These are phyloP conservation scores for Distichodus sexfasciatus DNA, from an alignment of 2,797 vertebrate species.

Conservation along the genomic window DNA sequence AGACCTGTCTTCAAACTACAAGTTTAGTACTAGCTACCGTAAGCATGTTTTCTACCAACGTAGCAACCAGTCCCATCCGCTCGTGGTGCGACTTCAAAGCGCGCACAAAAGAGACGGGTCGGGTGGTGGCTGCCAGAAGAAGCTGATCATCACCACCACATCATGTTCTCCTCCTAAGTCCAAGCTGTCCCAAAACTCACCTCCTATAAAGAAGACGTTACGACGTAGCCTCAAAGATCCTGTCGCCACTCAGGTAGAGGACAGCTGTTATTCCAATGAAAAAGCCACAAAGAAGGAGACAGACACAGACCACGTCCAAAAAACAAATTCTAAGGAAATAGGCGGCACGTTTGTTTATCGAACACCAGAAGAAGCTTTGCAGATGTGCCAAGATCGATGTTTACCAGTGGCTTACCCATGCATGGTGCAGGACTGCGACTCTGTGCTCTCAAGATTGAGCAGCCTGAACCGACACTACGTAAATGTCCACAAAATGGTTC, in stretches of 20 bases:
- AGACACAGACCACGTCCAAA: neutral
- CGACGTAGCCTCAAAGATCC: slow-evolving; percentile 44
- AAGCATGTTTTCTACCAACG: slow-evolving; percentile 87
- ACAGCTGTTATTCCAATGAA: slow-evolving; percentile 30
- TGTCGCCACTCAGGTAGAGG: slow-evolving; percentile 17
- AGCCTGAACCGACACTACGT: slow-evolving; percentile 92
- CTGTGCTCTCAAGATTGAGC: slow-evolving; percentile 83
- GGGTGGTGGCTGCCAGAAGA: slow-evolving; percentile 77
- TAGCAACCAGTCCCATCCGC: slow-evolving; percentile 82
- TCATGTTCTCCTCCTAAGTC: slow-evolving; percentile 50
- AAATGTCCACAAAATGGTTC: slow-evolving; percentile 79
- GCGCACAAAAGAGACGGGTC: slow-evolving; percentile 80
- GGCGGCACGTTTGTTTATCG: slow-evolving; percentile 61
- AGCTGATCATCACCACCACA: slow-evolving; percentile 71
- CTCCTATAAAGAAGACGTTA: slow-evolving; percentile 46
- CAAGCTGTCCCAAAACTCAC: slow-evolving; percentile 54
- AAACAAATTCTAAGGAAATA: slow-evolving; percentile 5
- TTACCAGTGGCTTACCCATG: slow-evolving; percentile 86
- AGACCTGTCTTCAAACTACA: slow-evolving; percentile 75
- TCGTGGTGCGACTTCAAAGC: slow-evolving; percentile 82
- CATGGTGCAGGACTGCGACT: slow-evolving; percentile 91
- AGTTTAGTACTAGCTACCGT: slow-evolving; percentile 81
- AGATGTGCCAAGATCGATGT: slow-evolving; percentile 91
- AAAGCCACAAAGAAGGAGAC: neutral
- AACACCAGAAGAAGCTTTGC: slow-evolving; percentile 90